Base-by-base conservation (phyloP, 1,140 invertebrate species). In the Hycleus phaleratus region DNA sequence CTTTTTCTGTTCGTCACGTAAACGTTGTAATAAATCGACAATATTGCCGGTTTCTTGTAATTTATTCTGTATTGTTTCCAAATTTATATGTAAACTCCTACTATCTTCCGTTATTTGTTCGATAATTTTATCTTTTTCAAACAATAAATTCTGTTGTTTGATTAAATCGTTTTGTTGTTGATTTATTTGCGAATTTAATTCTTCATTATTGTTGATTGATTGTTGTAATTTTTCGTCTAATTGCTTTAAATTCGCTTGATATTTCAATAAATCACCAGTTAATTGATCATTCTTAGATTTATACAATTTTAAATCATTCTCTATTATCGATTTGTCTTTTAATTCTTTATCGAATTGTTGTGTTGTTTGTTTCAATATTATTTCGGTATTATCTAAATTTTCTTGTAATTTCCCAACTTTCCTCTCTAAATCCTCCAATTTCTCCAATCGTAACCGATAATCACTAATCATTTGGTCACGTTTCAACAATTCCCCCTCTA, bases 91-190 rank as follows among this genome's bases (percentile, higher is more conserved):
- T 6, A 79, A 55, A 48, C 69, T 76, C 49, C 76, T 76, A 24
- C 74, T 76, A 45, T 83, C 79, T 3, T 76, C 74, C n/a, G 68
- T 75, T 71, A 84, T 75, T 51, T 79, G 72, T 1, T 70, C 64
- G 26, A 79, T 78, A 1, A 78, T 71, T 11, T 76, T 73, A 11
- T 83, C 80, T 53, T 78, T 80, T 55, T 83, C 79, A 3, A 79
- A 78, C 1, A 83, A 61, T 48, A 81, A 78, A 56, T 81, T 80
- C 48, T 81, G 78, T 43, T 83, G 64, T 32, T 7, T 32, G 4
- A 32, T 5, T 4, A 7, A 25, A 26, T 50, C 44, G 4, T 47
- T 26, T 47, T 47, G 46, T 26, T 12, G 18, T 26, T 24, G n/a
- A 10, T 47, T 24, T 1, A 47, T n/a, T 47, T 47, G 18, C 18